Conservation (phyloP, 2,113 vertebrate genomes). For the Lepidothrix coronata region DNA sequence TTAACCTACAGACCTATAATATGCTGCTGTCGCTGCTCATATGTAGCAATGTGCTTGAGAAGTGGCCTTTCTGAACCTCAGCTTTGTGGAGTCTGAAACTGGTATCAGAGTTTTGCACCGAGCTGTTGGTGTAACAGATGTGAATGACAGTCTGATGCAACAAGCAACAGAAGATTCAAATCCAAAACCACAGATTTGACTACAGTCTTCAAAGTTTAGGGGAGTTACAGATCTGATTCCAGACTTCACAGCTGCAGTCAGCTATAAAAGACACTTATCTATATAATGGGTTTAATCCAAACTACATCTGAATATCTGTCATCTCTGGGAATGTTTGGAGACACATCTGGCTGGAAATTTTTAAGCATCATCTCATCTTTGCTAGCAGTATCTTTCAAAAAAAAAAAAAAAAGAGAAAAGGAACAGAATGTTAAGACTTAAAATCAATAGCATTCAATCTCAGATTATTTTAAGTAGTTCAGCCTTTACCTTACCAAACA, state of each 20-base stretch:
- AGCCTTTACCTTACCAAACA: background rate
- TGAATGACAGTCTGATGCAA: background rate
- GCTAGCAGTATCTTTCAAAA: background rate
- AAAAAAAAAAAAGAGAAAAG: background rate
- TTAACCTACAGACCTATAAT: conserved; percentile 19
- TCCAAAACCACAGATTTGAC: conserved; percentile 38
- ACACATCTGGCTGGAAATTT: conserved; percentile 1
- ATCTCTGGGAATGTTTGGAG: background rate
- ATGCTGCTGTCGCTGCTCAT: background rate
- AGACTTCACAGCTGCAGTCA: conserved; percentile 44
- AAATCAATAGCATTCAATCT: background rate
- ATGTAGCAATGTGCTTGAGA: background rate
- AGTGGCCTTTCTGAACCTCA: background rate
- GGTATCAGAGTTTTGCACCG: background rate
- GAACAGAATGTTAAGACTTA: background rate
- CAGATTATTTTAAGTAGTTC: background rate
- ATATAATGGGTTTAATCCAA: background rate
- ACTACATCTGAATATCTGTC: background rate
- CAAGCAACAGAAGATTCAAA: conserved; percentile 8
- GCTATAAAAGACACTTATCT: conserved; percentile 29
- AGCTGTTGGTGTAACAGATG: background rate
- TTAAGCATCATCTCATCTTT: background rate
- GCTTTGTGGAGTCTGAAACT: background rate
- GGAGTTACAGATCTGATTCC: conserved; percentile 50
- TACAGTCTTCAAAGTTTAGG: conserved; percentile 11